Evolutionary conservation across 2,797 vertebrate genomes (phyloP), one percentile per base, ranked within the genome.

Genomic region (Sebastes paucispinis): DNA sequence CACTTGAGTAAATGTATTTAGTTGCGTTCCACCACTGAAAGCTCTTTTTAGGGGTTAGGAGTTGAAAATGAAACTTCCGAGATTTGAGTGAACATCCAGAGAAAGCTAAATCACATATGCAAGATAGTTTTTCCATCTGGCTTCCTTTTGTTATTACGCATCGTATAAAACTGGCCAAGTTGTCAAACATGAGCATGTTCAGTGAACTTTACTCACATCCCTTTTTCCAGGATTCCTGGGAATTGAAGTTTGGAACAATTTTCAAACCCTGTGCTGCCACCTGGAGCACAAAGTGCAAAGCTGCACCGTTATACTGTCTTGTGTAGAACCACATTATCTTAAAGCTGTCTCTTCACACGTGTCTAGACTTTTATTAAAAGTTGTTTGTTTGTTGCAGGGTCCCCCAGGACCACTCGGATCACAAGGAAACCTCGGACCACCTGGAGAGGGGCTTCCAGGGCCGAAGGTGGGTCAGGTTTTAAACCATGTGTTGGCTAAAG

Each of bases 391-490:
- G 7, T 76, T 82, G 20, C 75, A 98, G 97, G 97, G 97, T 75
- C 88, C 81, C 27, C 79, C 79, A 36, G 97, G 97, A 77, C 83
- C 88, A 14, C 29, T 83, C 5, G 97, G 96, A 87, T 16, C 50
- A n/a, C 95, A 90, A 80, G 97, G 98, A 75, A 95, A 94, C 75
- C 87, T 71, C 43, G 97, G 97, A 62, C 69, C 68, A 3, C 74
- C 94, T 13, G 97, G 97, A 77, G 96, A 97, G 71, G 97, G 96
- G 20, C 81, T 96, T 80, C 94, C 94, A 79, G 97, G 97, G 12
- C 87, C 94, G 52, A 98, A 98, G 96, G 97, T 97, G 88, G 85
- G 83, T 31, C 27, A 16, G 1, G 5, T 3, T 31, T 84, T 74
- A 32, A 13, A 58, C 31, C 10, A 16, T 9, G 6, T 59, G 29